Evolutionary conservation across 92 coral and sea anemone genomes (phyloP).

Genomic region (Siderastrea radians): DNA sequence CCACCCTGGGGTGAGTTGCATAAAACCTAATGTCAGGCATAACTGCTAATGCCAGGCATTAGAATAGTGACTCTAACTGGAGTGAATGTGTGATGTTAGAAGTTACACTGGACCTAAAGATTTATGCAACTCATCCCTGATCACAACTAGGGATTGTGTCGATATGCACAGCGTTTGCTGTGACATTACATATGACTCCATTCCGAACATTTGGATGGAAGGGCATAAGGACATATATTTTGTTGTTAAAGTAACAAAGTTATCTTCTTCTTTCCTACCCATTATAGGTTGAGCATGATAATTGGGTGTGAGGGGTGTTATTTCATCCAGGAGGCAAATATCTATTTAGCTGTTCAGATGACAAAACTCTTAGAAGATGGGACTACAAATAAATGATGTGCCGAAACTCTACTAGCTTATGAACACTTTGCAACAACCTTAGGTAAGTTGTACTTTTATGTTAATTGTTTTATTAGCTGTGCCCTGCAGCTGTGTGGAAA

Average conservation of each 20-base stretch:
- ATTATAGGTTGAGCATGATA: slow-evolving; percentile 91
- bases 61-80: too few relatives aligned
- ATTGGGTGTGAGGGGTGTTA: slow-evolving; percentile 96
- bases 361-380: slow-evolving; percentile 97
- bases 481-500: background rate
- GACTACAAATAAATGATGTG: slow-evolving; percentile 96
- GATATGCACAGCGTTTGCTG: too few relatives aligned
- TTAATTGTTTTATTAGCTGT: background rate
- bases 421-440: slow-evolving; percentile 96
- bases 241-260: background rate
- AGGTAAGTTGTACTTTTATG: slow-evolving; percentile 69
- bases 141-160: too few relatives aligned
- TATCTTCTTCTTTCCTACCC: background rate
- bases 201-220: too few relatives aligned
- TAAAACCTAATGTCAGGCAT: too few relatives aligned
- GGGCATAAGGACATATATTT: background rate
- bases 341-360: slow-evolving; percentile 97
- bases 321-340: slow-evolving; percentile 98
- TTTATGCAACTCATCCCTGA: too few relatives aligned
- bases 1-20: too few relatives aligned
- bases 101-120: too few relatives aligned
- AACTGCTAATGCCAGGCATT: too few relatives aligned
- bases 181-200: too few relatives aligned
- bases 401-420: slow-evolving; percentile 91
- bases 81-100: too few relatives aligned